Evolutionary conservation across 1,140 invertebrate genomes (phyloP), one percentile per base, ranked within the genome.

Genomic region (Hestina assimilis): DNA sequence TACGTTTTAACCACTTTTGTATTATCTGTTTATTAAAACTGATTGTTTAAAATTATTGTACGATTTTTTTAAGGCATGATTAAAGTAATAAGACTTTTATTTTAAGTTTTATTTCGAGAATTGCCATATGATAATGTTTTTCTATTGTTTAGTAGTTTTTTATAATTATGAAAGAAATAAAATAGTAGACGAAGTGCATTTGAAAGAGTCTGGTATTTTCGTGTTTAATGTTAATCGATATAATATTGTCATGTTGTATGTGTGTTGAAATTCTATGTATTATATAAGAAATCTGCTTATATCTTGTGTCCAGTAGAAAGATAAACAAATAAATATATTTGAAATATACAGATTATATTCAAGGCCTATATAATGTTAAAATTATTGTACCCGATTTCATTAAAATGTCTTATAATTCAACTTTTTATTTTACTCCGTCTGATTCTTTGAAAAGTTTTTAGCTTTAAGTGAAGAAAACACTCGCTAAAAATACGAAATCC

Each of bases 181-280:
- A 52, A 47, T 70, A 63, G 62, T 51, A 53, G 71, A 75, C 59
- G 69, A 70, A 69, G 73, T 81, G 81, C 78, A 83, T 86, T 84
- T 84, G 72, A 72, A 73, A 77, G 59, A 67, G 69, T 75, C 53
- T 79, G 69, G 62, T 70, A 68, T 67, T 70, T 20, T 59, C 48
- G 60, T 58, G 58, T 59, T 66, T 70, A 72, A 69, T 56, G 57
- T 67, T 81, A 66, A 57, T 62, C 50, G 53, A 58, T 69, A 76
- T 71, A n/a, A n/a, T n/a, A 78, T 72, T 73, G 69, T 73, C 59
- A 64, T 80, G 65, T 77, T 72, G 63, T 68, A 69, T 46, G 68
- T 46, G 53, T 76, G 66, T 66, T 65, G 56, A 68, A 42, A 48
- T 66, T 59, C 45, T 48, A 57, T 26, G 12, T 48, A 42, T 31